These are phyloP conservation scores for Brachypterus glaber DNA, from an alignment of 2,888 invertebrate species.

Conservation along the genomic window DNA sequence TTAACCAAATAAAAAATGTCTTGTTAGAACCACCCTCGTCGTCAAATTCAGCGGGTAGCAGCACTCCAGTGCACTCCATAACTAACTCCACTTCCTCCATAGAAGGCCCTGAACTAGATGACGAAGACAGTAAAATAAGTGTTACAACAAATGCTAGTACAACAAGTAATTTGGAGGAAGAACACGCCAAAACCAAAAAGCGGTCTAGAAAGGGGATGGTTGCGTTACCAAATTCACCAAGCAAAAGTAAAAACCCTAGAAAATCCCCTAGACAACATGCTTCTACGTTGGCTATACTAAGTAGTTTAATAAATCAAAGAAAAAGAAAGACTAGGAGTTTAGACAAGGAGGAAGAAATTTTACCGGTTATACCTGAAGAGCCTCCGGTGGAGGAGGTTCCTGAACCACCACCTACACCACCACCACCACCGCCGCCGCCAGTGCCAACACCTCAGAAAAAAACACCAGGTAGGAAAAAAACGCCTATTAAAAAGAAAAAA, in stretches of 20 bases:
- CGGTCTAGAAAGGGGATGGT: not conserved
- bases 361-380: conserved; percentile 28
- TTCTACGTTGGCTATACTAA: conserved; percentile 74
- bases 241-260: conserved; percentile 50
- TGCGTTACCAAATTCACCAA: conserved; percentile 14
- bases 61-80: conserved; percentile 28
- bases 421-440: conserved; percentile 7
- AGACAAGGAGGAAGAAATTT: conserved; percentile 17
- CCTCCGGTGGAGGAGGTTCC: not conserved
- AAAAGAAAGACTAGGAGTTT: conserved; percentile 37
- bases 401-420: conserved; percentile 5
- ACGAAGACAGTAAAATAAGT: conserved; percentile 33
- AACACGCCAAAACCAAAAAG: not conserved
- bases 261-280: conserved; percentile 85
- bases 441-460: conserved; percentile 25
- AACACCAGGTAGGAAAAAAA: conserved; percentile 32
- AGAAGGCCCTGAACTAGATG: conserved; percentile 22
- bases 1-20: conserved; percentile 41
- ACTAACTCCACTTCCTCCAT: conserved; percentile 20
- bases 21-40: conserved; percentile 35
- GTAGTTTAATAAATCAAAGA: conserved; percentile 51
- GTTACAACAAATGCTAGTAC: conserved; percentile 18
- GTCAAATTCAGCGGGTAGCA: conserved; percentile 29
- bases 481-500: conserved; percentile 32
- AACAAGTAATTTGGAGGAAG: conserved; percentile 7